Percentiles rank a stretch among this genome's conserved stretches.
Evolutionary conservation across 2,888 invertebrate genomes (phyloP).

Genomic region (Corbicula japonica): DNA sequence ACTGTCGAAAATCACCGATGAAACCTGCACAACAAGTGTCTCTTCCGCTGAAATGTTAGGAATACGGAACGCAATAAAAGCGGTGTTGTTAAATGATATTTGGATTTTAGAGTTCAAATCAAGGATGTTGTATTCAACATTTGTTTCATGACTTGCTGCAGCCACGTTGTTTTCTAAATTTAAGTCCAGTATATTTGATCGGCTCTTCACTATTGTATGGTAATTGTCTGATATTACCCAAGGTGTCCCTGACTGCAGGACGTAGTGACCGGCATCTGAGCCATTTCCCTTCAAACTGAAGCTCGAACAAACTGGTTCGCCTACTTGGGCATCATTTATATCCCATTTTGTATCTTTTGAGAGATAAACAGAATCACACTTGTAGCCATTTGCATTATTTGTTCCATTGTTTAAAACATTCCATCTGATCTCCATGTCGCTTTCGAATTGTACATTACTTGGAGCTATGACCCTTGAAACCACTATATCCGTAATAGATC

Average conservation of each 20-base stretch:
- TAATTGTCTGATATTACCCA: constrained; percentile 9
- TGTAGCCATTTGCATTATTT: constrained; percentile 32
- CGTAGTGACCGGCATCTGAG: neutral
- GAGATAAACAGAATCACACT: too few relatives aligned
- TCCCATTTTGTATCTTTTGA: too few relatives aligned
- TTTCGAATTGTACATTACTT: neutral
- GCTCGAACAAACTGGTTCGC: constrained; percentile 26
- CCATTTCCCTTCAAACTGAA: constrained; percentile 8
- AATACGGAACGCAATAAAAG: constrained; percentile 6
- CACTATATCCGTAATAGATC: constrained; percentile 33
- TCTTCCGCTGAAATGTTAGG: constrained; percentile 36
- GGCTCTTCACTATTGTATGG: constrained; percentile 37
- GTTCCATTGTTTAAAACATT: constrained; percentile 36
- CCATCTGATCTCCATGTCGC: constrained; percentile 26
- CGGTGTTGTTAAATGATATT: neutral
- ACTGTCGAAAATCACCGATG: neutral
- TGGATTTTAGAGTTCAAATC: neutral
- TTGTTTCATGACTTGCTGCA: constrained; percentile 3
- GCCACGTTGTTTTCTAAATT: constrained; percentile 38
- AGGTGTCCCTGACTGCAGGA: neutral
- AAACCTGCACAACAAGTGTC: constrained; percentile 26
- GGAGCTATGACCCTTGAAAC: constrained; percentile 26
- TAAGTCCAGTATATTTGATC: constrained; percentile 41
- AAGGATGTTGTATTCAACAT: neutral
- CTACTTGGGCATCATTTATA: too few relatives aligned